Conservation (phyloP, 1,140 invertebrate genomes). For the Macrotrachela quadricornifera region DNA sequence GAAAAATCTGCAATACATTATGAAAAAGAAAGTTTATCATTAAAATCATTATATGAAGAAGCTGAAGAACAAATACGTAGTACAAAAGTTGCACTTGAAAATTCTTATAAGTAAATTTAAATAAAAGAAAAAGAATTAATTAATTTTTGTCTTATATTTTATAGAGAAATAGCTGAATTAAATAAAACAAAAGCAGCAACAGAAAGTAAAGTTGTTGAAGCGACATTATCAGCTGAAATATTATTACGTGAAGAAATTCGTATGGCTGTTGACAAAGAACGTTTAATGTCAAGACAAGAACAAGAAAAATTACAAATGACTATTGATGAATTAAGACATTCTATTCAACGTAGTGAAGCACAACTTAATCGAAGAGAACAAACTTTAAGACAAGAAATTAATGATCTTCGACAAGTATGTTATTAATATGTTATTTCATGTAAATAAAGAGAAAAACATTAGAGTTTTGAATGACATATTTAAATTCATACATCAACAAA, state of each 20-base stretch:
- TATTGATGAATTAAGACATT: conserved; percentile 29
- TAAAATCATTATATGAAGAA: conserved; percentile 22
- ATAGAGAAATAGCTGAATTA: conserved; percentile 38
- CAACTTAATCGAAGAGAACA: conserved; percentile 40
- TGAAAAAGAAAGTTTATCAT: conserved; percentile 23
- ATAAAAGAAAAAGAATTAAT: too few relatives aligned
- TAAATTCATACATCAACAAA: too few relatives aligned
- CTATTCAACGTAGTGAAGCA: conserved; percentile 24
- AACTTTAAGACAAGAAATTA: conserved; percentile 44
- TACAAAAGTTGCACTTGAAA: conserved; percentile 27
- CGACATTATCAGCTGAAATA: conserved; percentile 38
- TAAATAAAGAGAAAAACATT: conserved; percentile 6
- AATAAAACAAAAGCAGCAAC: conserved; percentile 31
- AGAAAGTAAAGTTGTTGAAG: conserved; percentile 46
- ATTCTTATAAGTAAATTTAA: conserved; percentile 28
- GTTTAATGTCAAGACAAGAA: conserved; percentile 24
- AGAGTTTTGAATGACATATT: too few relatives aligned
- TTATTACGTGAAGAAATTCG: conserved; percentile 43
- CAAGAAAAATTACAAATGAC: conserved; percentile 22
- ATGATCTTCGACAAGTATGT: conserved; percentile 37
- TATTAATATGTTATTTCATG: background rate
- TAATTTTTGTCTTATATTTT: background rate
- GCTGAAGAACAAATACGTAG: conserved; percentile 24
- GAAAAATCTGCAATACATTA: conserved; percentile 26
- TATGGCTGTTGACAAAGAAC: conserved; percentile 35